Percentiles rank a stretch among this genome's conserved stretches.
phyloP scores from a whole-genome alignment of 2,113 vertebrate species.

The Motacilla tschutschensis region DNA sequence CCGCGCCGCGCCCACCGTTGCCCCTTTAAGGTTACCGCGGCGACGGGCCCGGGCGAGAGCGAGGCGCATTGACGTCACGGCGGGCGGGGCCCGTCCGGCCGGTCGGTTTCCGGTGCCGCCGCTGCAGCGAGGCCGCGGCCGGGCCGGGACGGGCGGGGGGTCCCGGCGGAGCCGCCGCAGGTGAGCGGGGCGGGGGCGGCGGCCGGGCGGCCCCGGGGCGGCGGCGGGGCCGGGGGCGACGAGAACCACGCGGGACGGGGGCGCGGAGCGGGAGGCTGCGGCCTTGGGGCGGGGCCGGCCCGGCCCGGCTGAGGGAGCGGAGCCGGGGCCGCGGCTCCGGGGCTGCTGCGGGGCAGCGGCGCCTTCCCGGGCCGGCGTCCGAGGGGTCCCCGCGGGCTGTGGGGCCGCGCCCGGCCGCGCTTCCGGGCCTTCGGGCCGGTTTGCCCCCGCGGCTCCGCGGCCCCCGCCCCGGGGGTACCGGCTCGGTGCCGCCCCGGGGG shows the following conservation, averaged over 20 bases:
- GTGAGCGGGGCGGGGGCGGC: no score
- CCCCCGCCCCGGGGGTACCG: neutral
- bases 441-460: neutral
- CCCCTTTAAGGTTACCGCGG: neutral
- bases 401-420: neutral
- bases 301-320: neutral
- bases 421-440: neutral
- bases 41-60: neutral
- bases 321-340: neutral
- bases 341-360: neutral
- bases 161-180: no score
- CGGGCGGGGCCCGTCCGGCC: neutral
- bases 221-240: no score
- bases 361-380: neutral
- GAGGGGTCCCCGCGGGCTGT: neutral
- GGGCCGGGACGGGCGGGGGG: neutral
- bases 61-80: neutral
- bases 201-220: no score
- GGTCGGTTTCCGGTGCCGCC: neutral
- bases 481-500: neutral
- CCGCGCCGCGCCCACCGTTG: neutral
- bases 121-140: neutral
- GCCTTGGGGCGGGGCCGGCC: slow-evolving; percentile 74
- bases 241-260: no score
- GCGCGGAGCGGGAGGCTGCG: no score